Conservation (phyloP, 2,888 invertebrate genomes). For the Napeogenes inachia region DNA sequence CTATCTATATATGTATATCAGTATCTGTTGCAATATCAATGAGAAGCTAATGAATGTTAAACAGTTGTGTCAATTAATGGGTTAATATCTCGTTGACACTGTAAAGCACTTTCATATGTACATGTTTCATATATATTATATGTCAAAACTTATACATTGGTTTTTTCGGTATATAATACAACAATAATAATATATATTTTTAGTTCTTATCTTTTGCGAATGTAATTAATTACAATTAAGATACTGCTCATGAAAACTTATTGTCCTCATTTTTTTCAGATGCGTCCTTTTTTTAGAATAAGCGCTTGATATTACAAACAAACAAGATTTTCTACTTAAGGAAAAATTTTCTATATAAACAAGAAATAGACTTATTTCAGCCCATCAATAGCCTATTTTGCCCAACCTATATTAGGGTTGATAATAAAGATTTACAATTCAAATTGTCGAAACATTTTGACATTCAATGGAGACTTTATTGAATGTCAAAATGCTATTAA, state of each 20-base stretch:
- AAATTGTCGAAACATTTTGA: slow-evolving; percentile 12
- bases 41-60: slow-evolving; percentile 20
- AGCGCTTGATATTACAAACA: no score
- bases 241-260: no score
- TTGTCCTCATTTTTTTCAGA: no score
- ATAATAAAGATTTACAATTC: slow-evolving; percentile 16
- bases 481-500: slow-evolving; percentile 18
- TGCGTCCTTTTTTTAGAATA: no score
- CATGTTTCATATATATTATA: neutral
- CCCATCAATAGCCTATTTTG: neutral
- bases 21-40: slow-evolving; percentile 5
- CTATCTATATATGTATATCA: neutral
- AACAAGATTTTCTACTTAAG: neutral
- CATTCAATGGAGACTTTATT: slow-evolving; percentile 4
- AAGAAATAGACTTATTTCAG: neutral
- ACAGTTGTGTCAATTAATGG: slow-evolving; percentile 18
- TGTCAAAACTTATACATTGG: neutral
- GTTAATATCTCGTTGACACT: slow-evolving; percentile 16
- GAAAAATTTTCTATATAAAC: neutral
- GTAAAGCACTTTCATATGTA: slow-evolving; percentile 4
- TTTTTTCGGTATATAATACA: neutral
- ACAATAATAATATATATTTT: no score
- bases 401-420: neutral
- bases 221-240: no score
- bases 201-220: no score